Evolutionary conservation across 2,888 invertebrate genomes (phyloP).

Genomic region (Anthophora plumipes): DNA sequence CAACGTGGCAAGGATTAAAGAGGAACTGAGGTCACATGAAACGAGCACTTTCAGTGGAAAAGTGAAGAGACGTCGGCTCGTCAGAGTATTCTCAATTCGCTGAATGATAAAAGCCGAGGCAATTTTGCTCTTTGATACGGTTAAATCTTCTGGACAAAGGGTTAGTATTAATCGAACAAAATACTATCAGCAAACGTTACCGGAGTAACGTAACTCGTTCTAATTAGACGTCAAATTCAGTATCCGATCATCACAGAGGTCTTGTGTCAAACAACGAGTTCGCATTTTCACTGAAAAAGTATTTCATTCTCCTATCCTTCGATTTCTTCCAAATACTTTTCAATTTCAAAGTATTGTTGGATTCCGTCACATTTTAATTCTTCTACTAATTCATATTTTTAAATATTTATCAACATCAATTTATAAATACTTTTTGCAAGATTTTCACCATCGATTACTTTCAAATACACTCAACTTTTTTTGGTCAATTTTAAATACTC

Average conservation of each 20-base stretch:
- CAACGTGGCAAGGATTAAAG: no score
- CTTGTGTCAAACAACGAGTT: neutral
- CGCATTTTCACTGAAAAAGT: neutral
- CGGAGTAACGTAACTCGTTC: slow-evolving; percentile 16
- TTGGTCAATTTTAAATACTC: no score
- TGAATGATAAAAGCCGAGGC: neutral
- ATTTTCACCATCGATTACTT: neutral
- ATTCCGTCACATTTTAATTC: no score
- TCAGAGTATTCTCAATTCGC: neutral
- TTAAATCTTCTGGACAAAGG: slow-evolving; percentile 24
- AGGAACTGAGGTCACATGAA: neutral
- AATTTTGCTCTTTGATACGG: slow-evolving; percentile 20
- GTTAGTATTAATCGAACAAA: slow-evolving; percentile 30
- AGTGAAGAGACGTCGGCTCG: neutral
- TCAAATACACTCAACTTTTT: no score
- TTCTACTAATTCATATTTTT: no score
- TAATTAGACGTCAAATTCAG: slow-evolving; percentile 38
- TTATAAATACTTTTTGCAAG: no score
- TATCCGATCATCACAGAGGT: neutral
- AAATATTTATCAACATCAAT: no score
- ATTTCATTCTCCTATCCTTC: neutral
- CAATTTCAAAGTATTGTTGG: no score
- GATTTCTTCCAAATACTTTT: no score
- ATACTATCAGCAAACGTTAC: neutral
- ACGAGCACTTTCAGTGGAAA: neutral